These are phyloP conservation scores for Cercopithecus mitis DNA, from an alignment of 2,797 vertebrate genomes.

Conservation along the genomic window DNA sequence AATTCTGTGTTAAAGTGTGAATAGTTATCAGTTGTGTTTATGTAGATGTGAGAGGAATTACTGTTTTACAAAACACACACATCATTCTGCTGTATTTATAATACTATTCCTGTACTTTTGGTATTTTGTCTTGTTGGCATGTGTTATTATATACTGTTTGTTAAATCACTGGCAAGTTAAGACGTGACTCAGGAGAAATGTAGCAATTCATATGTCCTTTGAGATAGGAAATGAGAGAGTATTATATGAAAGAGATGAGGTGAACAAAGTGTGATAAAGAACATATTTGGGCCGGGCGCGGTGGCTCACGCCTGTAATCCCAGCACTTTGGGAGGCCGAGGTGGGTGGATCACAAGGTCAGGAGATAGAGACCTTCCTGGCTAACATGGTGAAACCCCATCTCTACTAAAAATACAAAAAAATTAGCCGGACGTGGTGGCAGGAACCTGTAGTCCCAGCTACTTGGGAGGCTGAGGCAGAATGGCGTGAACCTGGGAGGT, in stretches of 20 bases:
- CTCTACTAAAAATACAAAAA: no score
- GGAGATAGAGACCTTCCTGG: no score
- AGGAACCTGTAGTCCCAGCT: no score
- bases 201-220: not conserved
- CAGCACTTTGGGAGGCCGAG: no score
- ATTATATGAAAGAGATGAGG: not conserved
- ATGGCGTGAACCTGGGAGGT: no score
- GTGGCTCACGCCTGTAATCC: no score
- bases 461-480: no score
- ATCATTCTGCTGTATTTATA: not conserved
- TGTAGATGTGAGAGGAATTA: not conserved
- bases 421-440: no score
- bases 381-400: no score
- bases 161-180: not conserved
- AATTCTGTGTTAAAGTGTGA: not conserved
- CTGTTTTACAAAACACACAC: not conserved
- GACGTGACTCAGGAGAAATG: not conserved
- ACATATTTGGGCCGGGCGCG: accelerated
- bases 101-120: accelerated
- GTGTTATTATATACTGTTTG: accelerated
- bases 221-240: not conserved
- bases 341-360: no score
- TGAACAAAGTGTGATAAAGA: not conserved
- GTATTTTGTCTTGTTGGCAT: not conserved
- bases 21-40: not conserved